Conservation (phyloP, 2,888 invertebrate species). For the Caenorhabditis sp. region DNA sequence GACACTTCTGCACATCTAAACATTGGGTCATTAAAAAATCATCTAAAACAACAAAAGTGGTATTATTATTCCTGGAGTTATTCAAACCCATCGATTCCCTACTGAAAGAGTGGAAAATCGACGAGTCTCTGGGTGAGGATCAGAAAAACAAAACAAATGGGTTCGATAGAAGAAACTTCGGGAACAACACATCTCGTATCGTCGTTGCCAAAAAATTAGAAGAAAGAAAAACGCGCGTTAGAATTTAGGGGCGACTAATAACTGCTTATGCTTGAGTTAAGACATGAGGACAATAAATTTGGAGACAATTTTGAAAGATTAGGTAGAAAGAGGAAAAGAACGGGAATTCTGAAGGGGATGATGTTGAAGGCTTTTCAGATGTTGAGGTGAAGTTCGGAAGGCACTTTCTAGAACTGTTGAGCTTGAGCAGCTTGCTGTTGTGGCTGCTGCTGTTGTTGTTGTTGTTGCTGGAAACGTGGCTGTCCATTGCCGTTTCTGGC, state of each 20-base stretch:
- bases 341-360: conserved; percentile 59
- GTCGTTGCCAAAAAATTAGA: conserved; percentile 39
- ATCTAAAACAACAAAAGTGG: conserved; percentile 57
- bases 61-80: conserved; percentile 55
- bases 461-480: conserved; percentile 60
- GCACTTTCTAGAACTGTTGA: conserved; percentile 70
- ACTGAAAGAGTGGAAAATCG: conserved; percentile 1
- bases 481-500: conserved; percentile 62
- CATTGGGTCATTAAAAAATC: conserved; percentile 34
- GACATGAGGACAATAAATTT: conserved; percentile 58
- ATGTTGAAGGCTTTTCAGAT: conserved; percentile 45
- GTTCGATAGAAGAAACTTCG: conserved; percentile 27
- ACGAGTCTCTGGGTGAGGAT: conserved; percentile 17
- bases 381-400: conserved; percentile 40
- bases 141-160: conserved; percentile 48
- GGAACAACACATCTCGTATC: conserved; percentile 51
- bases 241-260: conserved; percentile 40
- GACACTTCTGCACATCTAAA: conserved; percentile 41
- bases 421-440: conserved; percentile 70
- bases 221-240: conserved; percentile 21
- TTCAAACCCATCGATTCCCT: conserved; percentile 1
- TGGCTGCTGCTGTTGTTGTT: conserved; percentile 57
- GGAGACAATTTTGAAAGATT: conserved; percentile 68
- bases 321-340: conserved; percentile 58
- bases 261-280: conserved; percentile 44